Base-by-base conservation (phyloP, 2,113 vertebrate genomes). In the Nothobranchius kuhntae region DNA sequence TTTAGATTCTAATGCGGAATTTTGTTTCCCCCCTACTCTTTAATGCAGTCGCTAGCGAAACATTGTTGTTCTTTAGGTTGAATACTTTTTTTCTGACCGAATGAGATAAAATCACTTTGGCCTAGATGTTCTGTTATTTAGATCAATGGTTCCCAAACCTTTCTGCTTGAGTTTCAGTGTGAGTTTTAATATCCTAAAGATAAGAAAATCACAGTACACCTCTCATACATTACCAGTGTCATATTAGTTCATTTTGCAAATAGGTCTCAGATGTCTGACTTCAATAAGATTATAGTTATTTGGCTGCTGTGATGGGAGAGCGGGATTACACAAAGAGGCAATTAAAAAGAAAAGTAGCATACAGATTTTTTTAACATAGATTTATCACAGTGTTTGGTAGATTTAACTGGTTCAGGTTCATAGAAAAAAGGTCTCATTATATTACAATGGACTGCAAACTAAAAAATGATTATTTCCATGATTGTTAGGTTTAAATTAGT, bases 171-270 rank as follows among this genome's bases (percentile, higher is more conserved):
- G 30, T 30, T 30, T 30, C 30, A 30, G 30, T 30, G 30, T 4
- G 64, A 78, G 76, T 63, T 76, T 61, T 26, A 59, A 30, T 58
- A 75, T 65, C 55, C 68, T 62, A 48, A 47, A 77, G 80, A 75
- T 63, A 77, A 21, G 21, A 21, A 72, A 59, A 85, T 86, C 79
- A 87, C 75, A n/a, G n/a, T 46, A 65, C 76, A 73, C 61, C 85
- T 85, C 52, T 70, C 38, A 21, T 38, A 50, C 55, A 75, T 72
- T 77, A 47, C 54, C 78, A 75, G 76, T 45, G 44, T 81, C 78
- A 87, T 84, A 77, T 82, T 82, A 78, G 72, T 82, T 87, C 71
- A 81, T 84, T 82, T 75, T 76, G 12, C 70, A 79, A 86, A 87
- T 76, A 62, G 81, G 53, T 71, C 85, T 80, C 80, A 12, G 61